Evolutionary conservation across 1,140 invertebrate species (phyloP), one percentile per base, ranked within the genome.

Genomic region (Tetragonula clypearis): DNA sequence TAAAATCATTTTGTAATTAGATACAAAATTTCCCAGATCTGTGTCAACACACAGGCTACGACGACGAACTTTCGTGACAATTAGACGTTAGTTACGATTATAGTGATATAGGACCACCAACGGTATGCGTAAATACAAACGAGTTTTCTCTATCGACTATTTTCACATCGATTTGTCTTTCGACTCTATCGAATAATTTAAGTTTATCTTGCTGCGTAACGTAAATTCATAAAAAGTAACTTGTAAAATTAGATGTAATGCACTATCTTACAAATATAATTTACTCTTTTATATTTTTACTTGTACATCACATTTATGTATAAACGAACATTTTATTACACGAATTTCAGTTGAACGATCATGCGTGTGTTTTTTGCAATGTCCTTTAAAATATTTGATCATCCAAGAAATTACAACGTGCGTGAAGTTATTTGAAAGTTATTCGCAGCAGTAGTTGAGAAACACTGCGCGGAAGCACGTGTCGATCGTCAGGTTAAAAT

Each of bases 1-100:
- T n/a, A 91, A 71, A 88, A 90, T 91, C 78, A 91, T 92, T 66
- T 86, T 85, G n/a, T 14, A 65, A 77, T 74, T 56, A 53, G 55
- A 19, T 79, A 26, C 15, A 60, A 69, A 41, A 71, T 60, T 12
- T 71, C 1, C 26, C 11, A 35, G 62, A 68, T 23, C 1, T 21
- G 15, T 1, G 3, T 15, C 53, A 15, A 1, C 30, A 58, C 17
- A 11, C 55, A 6, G 6, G 9, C 8, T 6, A 23, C 3, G 35
- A 6, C 9, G 9, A 35, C 30, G 9, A 62, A 11, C 21, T 23
- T 30, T 14, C 53, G 15, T 71, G 75, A 79, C 66, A 84, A 71
- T 41, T 30, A 79, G 55, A 71, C 62, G 55, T 56, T 56, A 53
- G 55, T 56, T 56, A 53, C 53, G 26, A 79, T 62, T 73, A n/a